Evolutionary conservation across 2,113 vertebrate genomes (phyloP), one percentile per base, ranked within the genome.

Genomic region (Takifugu bimaculatus): DNA sequence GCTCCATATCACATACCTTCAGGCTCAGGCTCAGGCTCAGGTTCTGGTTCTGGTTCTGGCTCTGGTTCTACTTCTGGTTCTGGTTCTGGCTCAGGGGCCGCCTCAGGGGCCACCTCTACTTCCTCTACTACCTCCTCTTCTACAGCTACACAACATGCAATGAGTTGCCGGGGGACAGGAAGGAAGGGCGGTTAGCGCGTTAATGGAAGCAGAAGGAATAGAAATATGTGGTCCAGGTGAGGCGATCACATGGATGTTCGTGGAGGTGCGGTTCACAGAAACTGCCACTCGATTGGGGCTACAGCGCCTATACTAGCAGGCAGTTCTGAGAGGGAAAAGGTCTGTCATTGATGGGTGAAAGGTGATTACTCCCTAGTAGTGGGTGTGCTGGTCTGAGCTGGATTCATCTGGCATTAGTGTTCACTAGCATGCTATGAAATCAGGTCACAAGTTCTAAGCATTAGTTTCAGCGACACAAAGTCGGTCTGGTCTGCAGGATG

Each of bases 1-100:
- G 4, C 63, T 84, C 71, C 84, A 75, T 85, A 86, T 85, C 72
- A 91, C 85, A 7, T 94, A 96, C 94, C 94, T 95, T 93, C 91
- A 76, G 45, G 4, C 78, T 86, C 83, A 66, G 69, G n/a, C 50
- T 84, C 81, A 60, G 65, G 75, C 35, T 84, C 86, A 68, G 75
- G 71, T 28, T 82, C 87, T 67, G 68, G 64, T 44, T 69, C 84
- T 77, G 77, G 65, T 13, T 83, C 85, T 65, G 75, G 65, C 0
- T 70, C 81, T 81, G 65, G 63, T 6, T 88, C 80, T 67, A 81
- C 75, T 1, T 75, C 85, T 58, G 78, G 55, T 13, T 86, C 85
- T 26, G 91, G 85, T 60, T 93, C 92, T 82, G 90, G 75, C 7
- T 88, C 85, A 61, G 83, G 80, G 39, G 61, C 88, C 57, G 68